These are phyloP conservation scores for Prionailurus viverrinus DNA, from an alignment of 2,113 vertebrate genomes.

Conservation along the genomic window DNA sequence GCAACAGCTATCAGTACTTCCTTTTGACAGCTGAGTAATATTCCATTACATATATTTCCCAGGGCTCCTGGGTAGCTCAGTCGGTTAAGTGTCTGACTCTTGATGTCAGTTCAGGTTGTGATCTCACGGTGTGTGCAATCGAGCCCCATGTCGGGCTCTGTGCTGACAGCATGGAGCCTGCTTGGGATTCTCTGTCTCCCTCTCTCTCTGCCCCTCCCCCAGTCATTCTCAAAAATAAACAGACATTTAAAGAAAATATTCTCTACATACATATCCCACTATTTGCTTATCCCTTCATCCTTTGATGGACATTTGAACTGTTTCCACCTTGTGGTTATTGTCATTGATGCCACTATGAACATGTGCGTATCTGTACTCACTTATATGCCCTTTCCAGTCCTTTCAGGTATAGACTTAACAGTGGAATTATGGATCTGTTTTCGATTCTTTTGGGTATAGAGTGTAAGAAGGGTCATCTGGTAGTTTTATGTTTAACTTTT, in stretches of 20 bases:
- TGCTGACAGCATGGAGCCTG: too few species aligned
- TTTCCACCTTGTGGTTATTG: neutral
- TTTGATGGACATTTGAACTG: neutral
- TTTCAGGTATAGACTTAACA: neutral
- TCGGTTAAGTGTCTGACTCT: too few species aligned
- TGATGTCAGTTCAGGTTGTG: too few species aligned
- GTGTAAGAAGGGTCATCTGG: neutral
- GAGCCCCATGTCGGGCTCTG: too few species aligned
- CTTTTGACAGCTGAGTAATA: neutral
- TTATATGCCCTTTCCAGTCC: neutral
- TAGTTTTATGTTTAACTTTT: conserved; percentile 25
- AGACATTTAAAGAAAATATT: too few species aligned
- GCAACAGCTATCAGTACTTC: neutral
- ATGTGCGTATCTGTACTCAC: neutral
- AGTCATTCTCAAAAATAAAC: too few species aligned
- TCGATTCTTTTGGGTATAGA: neutral
- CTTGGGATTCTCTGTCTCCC: too few species aligned
- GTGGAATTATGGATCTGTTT: neutral
- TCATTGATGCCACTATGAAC: neutral
- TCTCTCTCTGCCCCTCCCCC: too few species aligned
- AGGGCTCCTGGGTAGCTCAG: too few species aligned
- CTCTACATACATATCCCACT: too few species aligned
- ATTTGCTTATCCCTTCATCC: neutral
- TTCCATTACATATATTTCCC: neutral
- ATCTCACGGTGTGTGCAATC: too few species aligned